phyloP scores from a whole-genome alignment of 1,140 invertebrate genomes.

The Monochamus saltuarius region DNA sequence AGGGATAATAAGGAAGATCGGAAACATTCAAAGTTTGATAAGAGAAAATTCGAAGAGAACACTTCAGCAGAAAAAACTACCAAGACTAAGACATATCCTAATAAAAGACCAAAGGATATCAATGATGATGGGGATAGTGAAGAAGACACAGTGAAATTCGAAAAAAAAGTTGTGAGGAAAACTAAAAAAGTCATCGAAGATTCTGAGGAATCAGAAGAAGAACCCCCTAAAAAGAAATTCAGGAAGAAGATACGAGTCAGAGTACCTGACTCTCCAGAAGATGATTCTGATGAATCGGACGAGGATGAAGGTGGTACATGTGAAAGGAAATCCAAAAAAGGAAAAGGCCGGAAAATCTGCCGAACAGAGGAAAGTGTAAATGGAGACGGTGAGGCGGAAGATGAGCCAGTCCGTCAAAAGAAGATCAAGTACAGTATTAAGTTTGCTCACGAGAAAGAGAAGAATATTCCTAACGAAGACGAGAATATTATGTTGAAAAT shows the following conservation, averaged over 20 bases:
- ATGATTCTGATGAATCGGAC: constrained; percentile 4
- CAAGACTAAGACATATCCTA: too few species aligned
- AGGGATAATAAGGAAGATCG: not conserved
- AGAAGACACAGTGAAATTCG: not conserved
- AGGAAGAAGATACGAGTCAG: constrained; percentile 1
- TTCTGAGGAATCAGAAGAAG: not conserved
- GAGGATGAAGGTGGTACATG: not conserved
- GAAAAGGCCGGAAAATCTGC: not conserved
- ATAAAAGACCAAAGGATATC: not conserved
- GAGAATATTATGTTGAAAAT: constrained; percentile 24
- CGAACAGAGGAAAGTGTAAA: not conserved
- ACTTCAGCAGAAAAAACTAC: too few species aligned
- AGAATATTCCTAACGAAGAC: constrained; percentile 19
- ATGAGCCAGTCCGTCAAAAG: constrained; percentile 12
- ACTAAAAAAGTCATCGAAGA: not conserved
- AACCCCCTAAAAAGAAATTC: not conserved
- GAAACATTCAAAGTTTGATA: not conserved
- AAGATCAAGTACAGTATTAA: constrained; percentile 29
- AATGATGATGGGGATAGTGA: not conserved
- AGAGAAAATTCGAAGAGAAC: too few species aligned
- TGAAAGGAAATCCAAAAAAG: not conserved
- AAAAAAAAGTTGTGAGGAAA: too few species aligned
- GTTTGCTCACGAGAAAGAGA: constrained; percentile 34
- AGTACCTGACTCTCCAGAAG: not conserved
- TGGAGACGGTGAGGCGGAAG: constrained; percentile 2